Evolutionary conservation across 2,113 vertebrate genomes (phyloP), one percentile per base, ranked within the genome.

Genomic region (Irena cyanogastra): DNA sequence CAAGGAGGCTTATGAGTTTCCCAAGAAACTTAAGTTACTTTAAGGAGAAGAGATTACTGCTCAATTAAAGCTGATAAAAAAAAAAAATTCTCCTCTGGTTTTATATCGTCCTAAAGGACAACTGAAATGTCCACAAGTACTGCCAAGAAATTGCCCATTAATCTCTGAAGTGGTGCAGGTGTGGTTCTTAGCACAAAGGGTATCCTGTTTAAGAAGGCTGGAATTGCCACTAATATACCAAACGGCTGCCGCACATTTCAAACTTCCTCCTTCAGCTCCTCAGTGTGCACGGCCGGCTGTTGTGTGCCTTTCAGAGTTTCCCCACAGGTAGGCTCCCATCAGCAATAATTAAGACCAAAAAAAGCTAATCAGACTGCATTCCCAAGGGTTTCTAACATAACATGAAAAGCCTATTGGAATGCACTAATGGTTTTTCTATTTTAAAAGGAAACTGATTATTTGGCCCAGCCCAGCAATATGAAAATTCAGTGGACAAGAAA

Each of bases 401-500:
- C 44, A 41, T 54, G 50, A 85, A 88, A 97, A 91, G 52, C 52
- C 77, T 83, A 42, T n/a, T 87, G 87, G 95, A 96, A 94, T 72
- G 54, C 13, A 26, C 28, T 87, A 92, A 91, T 87, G 47, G 3
- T 64, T 96, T 94, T 93, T 82, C 35, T 79, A 45, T 95, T 94
- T 95, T 87, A 87, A 95, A 94, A 90, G 44, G 63, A 91, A 95
- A 89, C 31, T 35, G 57, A 84, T 78, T 71, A 83, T 89, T 95
- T 95, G 83, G 80, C 59, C 74, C 86, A 83, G 64, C 30, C 59
- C 65, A 87, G 63, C 50, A 93, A 85, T 92, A 89, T 79, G 92
- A 90, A 94, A 94, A 96, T 96, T 95, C 84, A 94, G 64, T 86
- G 79, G 81, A 80, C 59, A 87, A 93, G 95, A 90, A 94, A 70